A percentile compares a stretch with the other conserved stretches of the same genome.
These are phyloP conservation scores for Pecten maximus DNA, from an alignment of 2,888 invertebrate species.

Conservation along the genomic window DNA sequence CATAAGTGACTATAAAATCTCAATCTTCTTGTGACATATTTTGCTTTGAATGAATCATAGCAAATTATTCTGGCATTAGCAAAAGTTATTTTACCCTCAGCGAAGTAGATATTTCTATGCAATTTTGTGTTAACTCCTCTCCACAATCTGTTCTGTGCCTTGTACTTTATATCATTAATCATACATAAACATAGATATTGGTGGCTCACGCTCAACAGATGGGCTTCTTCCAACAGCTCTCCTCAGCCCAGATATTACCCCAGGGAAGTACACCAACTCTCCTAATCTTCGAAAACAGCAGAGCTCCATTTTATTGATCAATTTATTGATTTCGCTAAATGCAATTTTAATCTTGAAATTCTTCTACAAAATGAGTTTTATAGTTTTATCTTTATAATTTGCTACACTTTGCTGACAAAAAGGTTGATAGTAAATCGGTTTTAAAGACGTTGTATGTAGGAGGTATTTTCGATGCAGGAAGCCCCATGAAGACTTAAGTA, in stretches of 20 bases:
- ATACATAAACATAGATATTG: slow-evolving; percentile 30
- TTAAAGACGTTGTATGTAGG: background rate
- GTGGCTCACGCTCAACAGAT: slow-evolving; percentile 3
- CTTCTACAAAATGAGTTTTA: background rate
- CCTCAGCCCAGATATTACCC: background rate
- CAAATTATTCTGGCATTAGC: background rate
- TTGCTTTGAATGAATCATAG: background rate
- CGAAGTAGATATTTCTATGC: background rate
- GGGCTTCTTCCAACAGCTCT: background rate
- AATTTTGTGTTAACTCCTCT: background rate
- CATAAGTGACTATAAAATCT: background rate
- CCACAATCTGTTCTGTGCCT: background rate
- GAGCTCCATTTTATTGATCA: slow-evolving; percentile 8
- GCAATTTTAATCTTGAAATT: slow-evolving; percentile 7
- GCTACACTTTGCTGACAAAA: background rate
- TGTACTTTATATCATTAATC: background rate
- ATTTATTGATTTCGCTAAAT: slow-evolving; percentile 24
- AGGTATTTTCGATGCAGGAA: background rate
- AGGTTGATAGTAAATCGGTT: background rate
- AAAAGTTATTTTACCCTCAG: background rate
- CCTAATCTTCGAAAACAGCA: background rate
- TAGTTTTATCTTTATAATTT: background rate
- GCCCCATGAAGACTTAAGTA: background rate
- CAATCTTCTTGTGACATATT: background rate
- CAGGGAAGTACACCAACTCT: background rate